Percentiles rank a stretch among this genome's conserved stretches.
These are phyloP conservation scores for Vollenhovia emeryi DNA, from an alignment of 1,140 invertebrate genomes.

Conservation along the genomic window DNA sequence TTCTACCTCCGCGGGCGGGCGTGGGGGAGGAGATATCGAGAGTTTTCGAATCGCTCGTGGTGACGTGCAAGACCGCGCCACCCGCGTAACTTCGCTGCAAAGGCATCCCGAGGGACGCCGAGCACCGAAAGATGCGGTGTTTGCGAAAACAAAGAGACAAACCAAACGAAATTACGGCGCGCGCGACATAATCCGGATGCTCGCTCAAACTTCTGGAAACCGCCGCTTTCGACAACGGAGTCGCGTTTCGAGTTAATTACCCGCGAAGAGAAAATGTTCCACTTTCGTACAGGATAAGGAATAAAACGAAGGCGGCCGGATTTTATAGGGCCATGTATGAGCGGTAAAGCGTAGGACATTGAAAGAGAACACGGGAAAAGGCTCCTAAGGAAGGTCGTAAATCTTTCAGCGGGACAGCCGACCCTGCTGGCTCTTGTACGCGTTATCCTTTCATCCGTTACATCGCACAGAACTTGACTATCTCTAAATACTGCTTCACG, in stretches of 20 bases:
- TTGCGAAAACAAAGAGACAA: not conserved
- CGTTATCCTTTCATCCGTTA: conserved; percentile 2
- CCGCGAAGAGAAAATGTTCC: not conserved
- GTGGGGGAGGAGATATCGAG: not conserved
- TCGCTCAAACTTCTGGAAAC: not conserved
- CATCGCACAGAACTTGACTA: not conserved
- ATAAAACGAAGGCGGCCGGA: not conserved
- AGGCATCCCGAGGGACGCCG: not conserved
- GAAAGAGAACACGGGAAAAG: not conserved
- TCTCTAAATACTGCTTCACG: not conserved
- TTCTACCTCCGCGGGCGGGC: not conserved
- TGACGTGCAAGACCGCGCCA: not conserved
- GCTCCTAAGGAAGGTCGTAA: conserved; percentile 17
- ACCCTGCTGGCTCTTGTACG: conserved; percentile 11
- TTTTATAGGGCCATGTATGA: conserved; percentile 18
- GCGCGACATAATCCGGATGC: not conserved
- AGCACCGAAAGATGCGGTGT: not conserved
- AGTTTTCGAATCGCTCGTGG: not conserved
- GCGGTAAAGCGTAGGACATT: not conserved
- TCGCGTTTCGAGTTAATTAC: conserved; percentile 25
- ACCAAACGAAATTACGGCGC: not conserved
- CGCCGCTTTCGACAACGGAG: not conserved
- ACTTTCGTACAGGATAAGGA: not conserved
- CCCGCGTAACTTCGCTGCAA: not conserved
- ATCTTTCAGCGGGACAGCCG: conserved; percentile 35